Base-by-base conservation (phyloP, 2,113 vertebrate species). In the Blennius ocellaris region DNA sequence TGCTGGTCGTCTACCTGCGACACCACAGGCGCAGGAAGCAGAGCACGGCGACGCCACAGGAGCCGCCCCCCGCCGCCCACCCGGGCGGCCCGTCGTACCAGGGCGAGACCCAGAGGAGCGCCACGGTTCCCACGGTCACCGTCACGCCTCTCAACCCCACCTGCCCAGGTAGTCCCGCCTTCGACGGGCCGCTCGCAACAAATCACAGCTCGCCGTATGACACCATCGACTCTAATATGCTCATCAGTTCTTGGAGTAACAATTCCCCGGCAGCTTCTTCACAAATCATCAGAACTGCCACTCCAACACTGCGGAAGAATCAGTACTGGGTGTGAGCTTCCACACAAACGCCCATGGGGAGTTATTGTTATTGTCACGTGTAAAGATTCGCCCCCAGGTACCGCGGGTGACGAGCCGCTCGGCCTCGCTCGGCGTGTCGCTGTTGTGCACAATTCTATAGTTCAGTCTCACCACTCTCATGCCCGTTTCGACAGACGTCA, bases 271-370 rank as follows among this genome's bases (percentile, higher is more conserved):
- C 93, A 68, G 85, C 78, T 8, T 87, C 94, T 60, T 85, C 90
- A 40, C 93, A 94, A 1, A 93, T 95, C 12, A 95, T 96, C 81
- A 80, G 81, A 64, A 93, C 91, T 62, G 85, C 93, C 69, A 94
- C 95, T 68, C 96, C 96, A 0, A 83, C 90, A 1, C 89, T 97
- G 80, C 96, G 94, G 73, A 88, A 44, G 66, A 94, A 72, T 87
- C 96, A 97, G n/a, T 97, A 97, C 30, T 98, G 96, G 96, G 96
- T 99, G 6, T 97, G 94, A 94, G 40, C 50, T 41, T 16, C 17
- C 15, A 21, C 15, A 21, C n/a, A 41, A 48, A 41, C 11, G 36
- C 12, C n/a, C 6, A 39, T 60, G 1, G 44, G 53, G 7, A 57
- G 45, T 15, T 11, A 38, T 21, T 30, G 41, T 72, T 50, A 54